Percentiles rank a stretch among this genome's conserved stretches.
phyloP scores from a whole-genome alignment of 2,113 vertebrate genomes.

The Takifugu flavidus region DNA sequence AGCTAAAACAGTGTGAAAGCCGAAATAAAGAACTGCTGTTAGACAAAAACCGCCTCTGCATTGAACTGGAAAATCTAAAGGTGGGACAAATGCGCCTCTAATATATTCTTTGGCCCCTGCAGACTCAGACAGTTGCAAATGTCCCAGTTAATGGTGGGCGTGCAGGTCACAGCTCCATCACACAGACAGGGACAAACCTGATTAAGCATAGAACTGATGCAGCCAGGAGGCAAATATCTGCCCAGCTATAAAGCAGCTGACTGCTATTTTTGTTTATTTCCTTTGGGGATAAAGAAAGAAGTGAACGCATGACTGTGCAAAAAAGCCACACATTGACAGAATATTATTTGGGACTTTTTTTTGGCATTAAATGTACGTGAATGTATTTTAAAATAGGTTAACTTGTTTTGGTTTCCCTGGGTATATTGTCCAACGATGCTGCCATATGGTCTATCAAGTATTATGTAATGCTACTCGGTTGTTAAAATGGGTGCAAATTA shows the following conservation, averaged over 20 bases:
- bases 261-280: slow-evolving; percentile 48
- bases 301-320: slow-evolving; percentile 36
- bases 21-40: slow-evolving; percentile 89
- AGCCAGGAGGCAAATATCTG: slow-evolving; percentile 37
- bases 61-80: slow-evolving; percentile 88
- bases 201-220: background rate
- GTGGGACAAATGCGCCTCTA: slow-evolving; percentile 59
- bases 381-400: no score
- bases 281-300: slow-evolving; percentile 19
- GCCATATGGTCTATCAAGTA: no score
- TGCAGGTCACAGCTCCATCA: background rate
- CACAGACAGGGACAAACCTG: background rate
- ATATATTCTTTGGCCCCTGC: background rate
- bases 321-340: slow-evolving; percentile 7
- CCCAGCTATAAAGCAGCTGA: slow-evolving; percentile 52
- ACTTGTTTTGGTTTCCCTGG: no score
- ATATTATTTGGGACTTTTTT: slow-evolving; percentile 1
- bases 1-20: slow-evolving; percentile 88
- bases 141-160: slow-evolving; percentile 12
- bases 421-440: no score
- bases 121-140: background rate
- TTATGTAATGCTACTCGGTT: no score
- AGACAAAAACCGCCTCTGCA: slow-evolving; percentile 82
- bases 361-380: no score
- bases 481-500: no score